Percentiles rank a stretch among this genome's conserved stretches.
Evolutionary conservation across 2,797 vertebrate species (phyloP).

Genomic region (Mastacembelus armatus): DNA sequence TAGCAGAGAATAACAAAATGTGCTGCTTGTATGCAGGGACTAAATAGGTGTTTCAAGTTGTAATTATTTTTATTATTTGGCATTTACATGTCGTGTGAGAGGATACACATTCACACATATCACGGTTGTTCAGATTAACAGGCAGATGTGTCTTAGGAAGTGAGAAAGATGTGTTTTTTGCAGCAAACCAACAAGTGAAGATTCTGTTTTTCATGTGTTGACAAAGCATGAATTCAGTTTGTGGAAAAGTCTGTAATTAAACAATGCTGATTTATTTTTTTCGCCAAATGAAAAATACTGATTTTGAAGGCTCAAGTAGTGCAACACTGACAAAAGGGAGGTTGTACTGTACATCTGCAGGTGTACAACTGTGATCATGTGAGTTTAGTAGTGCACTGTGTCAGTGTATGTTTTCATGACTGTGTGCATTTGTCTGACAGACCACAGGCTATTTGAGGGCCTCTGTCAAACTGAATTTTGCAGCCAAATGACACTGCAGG

Average conservation of each 20-base stretch:
- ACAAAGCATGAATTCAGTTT: not conserved
- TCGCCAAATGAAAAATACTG: slow-evolving; percentile 26
- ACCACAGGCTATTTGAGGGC: slow-evolving; percentile 59
- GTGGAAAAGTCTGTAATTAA: slow-evolving; percentile 4
- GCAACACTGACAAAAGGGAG: slow-evolving; percentile 16
- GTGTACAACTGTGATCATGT: slow-evolving; percentile 30
- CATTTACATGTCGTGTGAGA: slow-evolving; percentile 28
- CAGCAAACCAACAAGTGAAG: slow-evolving; percentile 3
- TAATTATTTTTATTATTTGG: slow-evolving; percentile 25
- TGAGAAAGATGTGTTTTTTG: slow-evolving; percentile 3
- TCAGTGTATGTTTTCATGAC: slow-evolving; percentile 17
- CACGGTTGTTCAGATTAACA: slow-evolving; percentile 6
- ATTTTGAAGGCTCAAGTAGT: slow-evolving; percentile 10
- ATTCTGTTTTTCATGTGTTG: not conserved
- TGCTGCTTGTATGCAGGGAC: slow-evolving; percentile 13
- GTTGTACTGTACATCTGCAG: slow-evolving; percentile 16
- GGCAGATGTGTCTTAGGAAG: slow-evolving; percentile 15
- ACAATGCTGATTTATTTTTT: not conserved
- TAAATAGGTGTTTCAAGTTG: slow-evolving; percentile 47
- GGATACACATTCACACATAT: slow-evolving; percentile 8
- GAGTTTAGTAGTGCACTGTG: slow-evolving; percentile 28
- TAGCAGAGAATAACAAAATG: slow-evolving; percentile 47
- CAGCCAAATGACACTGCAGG: slow-evolving; percentile 70
- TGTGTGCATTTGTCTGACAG: slow-evolving; percentile 41
- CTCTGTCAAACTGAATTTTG: slow-evolving; percentile 73